Percentiles rank a stretch among this genome's conserved stretches.
phyloP scores from a whole-genome alignment of 2,888 invertebrate genomes.

The Diarsia brunnea region DNA sequence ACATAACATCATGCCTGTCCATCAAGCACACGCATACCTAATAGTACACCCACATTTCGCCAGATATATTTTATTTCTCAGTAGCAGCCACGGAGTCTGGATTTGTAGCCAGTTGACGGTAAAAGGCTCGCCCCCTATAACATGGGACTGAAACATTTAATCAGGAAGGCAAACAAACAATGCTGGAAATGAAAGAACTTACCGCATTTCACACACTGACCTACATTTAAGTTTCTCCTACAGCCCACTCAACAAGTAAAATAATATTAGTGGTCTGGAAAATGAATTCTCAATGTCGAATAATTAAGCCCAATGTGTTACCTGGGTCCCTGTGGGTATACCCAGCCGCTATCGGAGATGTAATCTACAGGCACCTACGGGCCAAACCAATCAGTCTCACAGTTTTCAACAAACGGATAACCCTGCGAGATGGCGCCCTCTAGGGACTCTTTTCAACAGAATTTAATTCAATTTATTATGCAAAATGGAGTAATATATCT shows the following conservation, averaged over 20 bases:
- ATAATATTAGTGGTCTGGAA: constrained; percentile 26
- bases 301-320: constrained; percentile 63
- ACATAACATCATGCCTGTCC: too few species aligned
- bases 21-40: too few species aligned
- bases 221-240: neutral
- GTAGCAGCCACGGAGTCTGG: too few species aligned
- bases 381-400: constrained; percentile 66
- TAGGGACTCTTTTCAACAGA: constrained; percentile 54
- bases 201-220: neutral
- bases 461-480: constrained; percentile 66
- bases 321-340: constrained; percentile 42
- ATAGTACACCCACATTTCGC: too few species aligned
- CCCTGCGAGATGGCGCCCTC: constrained; percentile 26
- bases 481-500: constrained; percentile 52
- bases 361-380: constrained; percentile 64
- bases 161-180: neutral
- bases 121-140: too few species aligned
- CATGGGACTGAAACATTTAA: too few species aligned
- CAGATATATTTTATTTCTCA: too few species aligned
- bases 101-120: too few species aligned
- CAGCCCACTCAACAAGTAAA: constrained; percentile 3
- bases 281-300: constrained; percentile 55
- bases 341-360: constrained; percentile 64
- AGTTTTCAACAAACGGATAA: constrained; percentile 57
- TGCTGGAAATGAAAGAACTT: neutral